Evolutionary conservation across 2,797 vertebrate genomes (phyloP), one percentile per base, ranked within the genome.

Genomic region (Pseudochaenichthys georgianus): DNA sequence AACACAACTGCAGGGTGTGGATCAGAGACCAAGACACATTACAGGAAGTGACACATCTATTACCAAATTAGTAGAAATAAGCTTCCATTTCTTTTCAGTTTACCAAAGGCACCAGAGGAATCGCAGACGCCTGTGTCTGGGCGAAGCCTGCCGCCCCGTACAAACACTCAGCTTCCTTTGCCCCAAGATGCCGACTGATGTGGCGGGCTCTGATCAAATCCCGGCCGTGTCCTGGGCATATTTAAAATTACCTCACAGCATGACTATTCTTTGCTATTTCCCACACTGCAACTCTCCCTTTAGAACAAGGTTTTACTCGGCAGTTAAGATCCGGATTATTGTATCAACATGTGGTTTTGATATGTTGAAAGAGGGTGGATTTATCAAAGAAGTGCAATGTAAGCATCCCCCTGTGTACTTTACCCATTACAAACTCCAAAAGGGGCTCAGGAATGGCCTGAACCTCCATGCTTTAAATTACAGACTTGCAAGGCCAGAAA

Each of bases 301-400:
- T 80, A 73, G 48, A 79, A 77, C 23, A 1, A 13, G 38, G 34
- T 61, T 83, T 80, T 67, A 46, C 65, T 66, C 41, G 4, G 53
- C 52, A 54, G 64, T 79, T 43, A n/a, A 79, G 23, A 85, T 82
- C 73, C 58, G 81, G 59, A 83, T 83, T 82, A 82, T 84, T 82
- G 68, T 86, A 85, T 87, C 82, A 86, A 92, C 89, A 92, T 90
- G 86, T 88, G 89, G 85, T 86, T 93, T 90, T 84, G 80, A 87
- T 91, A 92, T 81, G 70, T 77, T 85, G 68, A 69, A 77, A 38
- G 63, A 86, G 64, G 76, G 71, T 17, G 42, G 75, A 86, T 89
- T 90, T 90, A 74, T 85, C 45, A 75, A 81, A 87, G 74, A 89
- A 91, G 73, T 89, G 87, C 92, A 84, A 81, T 65, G 85, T 91